Evolutionary conservation across 2,113 vertebrate genomes (phyloP).

Genomic region (Charadrius vociferus): DNA sequence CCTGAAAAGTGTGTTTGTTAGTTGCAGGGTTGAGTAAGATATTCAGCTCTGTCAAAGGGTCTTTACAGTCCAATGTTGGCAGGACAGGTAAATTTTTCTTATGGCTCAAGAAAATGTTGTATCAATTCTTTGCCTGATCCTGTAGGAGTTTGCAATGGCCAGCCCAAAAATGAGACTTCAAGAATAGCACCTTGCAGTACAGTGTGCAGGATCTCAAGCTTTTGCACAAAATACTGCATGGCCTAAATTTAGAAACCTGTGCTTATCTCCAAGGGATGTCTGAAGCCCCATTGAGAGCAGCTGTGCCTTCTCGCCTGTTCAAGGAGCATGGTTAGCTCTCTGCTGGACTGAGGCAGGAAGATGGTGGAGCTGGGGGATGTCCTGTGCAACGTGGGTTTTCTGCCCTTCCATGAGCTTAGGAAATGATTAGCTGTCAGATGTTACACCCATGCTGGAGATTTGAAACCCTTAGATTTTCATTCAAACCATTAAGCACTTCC

Average conservation of each 20-base stretch:
- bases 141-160: too few species aligned
- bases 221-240: not conserved
- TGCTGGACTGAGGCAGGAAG: not conserved
- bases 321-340: not conserved
- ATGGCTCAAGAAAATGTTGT: not conserved
- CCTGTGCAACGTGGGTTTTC: not conserved
- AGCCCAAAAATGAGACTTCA: not conserved
- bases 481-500: not conserved
- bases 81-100: not conserved
- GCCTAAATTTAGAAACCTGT: not conserved
- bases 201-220: fast-evolving
- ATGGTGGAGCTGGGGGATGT: not conserved
- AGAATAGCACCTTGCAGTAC: not conserved
- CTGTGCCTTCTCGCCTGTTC: fast-evolving
- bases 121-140: not conserved
- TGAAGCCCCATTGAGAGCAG: not conserved
- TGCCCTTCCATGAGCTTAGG: not conserved
- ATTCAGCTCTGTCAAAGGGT: not conserved
- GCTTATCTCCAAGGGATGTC: not conserved
- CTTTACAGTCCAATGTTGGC: not conserved
- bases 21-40: not conserved
- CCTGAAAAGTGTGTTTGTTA: not conserved
- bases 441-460: not conserved
- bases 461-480: not conserved
- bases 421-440: not conserved